phyloP scores from a whole-genome alignment of 2,888 invertebrate species.

The Kuschelorhynchus macadamiae region DNA sequence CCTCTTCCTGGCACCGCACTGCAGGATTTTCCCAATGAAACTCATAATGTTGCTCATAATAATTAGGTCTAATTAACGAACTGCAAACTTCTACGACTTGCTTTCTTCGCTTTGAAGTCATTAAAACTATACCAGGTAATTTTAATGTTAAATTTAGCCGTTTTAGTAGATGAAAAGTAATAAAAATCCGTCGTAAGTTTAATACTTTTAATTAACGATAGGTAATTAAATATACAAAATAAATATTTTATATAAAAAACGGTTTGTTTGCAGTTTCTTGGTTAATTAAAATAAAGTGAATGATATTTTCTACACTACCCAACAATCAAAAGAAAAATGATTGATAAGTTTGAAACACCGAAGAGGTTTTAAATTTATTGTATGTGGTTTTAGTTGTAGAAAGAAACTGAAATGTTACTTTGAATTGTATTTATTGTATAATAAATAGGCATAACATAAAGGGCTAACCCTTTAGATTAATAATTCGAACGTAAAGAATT shows the following conservation, averaged over 20 bases:
- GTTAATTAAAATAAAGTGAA: no score
- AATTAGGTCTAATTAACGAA: slow-evolving; percentile 37
- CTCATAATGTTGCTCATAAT: slow-evolving; percentile 19
- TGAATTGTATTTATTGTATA: no score
- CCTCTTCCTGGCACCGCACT: slow-evolving; percentile 1
- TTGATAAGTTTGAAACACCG: no score
- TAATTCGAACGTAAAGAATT: no score
- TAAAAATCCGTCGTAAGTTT: slow-evolving; percentile 11
- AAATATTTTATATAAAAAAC: background rate
- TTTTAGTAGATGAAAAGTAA: slow-evolving; percentile 17
- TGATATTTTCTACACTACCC: no score
- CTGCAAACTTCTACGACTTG: slow-evolving; percentile 29
- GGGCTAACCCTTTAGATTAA: no score
- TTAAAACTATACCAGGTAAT: slow-evolving; percentile 36
- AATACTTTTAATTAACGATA: slow-evolving; percentile 18
- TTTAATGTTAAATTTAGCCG: slow-evolving; percentile 23
- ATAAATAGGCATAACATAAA: no score
- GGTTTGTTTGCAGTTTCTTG: no score
- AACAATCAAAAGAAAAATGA: no score
- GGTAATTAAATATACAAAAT: slow-evolving; percentile 10
- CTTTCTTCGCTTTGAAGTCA: slow-evolving; percentile 26
- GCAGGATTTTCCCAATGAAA: slow-evolving; percentile 8
- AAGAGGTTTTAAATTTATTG: no score
- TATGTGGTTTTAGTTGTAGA: no score
- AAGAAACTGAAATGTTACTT: no score